Evolutionary conservation across 23 tunicate genomes (phyloP).

Genomic region (Diplosoma virens): DNA sequence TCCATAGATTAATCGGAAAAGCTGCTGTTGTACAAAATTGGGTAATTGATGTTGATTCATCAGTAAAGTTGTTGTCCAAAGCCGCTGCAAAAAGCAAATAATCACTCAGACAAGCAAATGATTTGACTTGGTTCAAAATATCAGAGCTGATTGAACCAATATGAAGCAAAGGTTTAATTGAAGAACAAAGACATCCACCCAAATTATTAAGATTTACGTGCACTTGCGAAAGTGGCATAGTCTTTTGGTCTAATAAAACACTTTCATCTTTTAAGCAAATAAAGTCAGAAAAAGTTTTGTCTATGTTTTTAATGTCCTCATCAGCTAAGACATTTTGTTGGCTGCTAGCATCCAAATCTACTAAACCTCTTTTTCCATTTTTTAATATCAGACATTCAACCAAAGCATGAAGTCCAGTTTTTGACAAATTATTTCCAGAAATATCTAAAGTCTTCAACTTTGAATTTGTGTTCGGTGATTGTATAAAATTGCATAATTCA

Average conservation of each 20-base stretch:
- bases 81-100: slow-evolving; percentile 45
- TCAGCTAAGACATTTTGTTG: slow-evolving; percentile 44
- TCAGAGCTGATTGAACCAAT: slow-evolving; percentile 53
- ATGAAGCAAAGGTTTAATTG: slow-evolving; percentile 3
- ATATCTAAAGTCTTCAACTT: slow-evolving; percentile 12
- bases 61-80: background rate
- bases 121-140: slow-evolving; percentile 14
- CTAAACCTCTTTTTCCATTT: slow-evolving; percentile 4
- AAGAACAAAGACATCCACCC: slow-evolving; percentile 18
- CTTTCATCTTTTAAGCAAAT: slow-evolving; percentile 10
- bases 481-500: background rate
- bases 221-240: background rate
- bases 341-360: slow-evolving; percentile 50
- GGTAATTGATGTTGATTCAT: no score
- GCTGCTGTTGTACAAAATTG: no score
- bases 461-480: slow-evolving; percentile 16
- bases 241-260: no score
- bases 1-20: no score
- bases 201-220: slow-evolving; percentile 35
- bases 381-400: background rate
- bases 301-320: slow-evolving; percentile 41
- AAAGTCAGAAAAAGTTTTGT: background rate
- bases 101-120: slow-evolving; percentile 35
- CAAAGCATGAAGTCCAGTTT: slow-evolving; percentile 22
- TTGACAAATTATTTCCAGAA: slow-evolving; percentile 37